These are phyloP conservation scores for Drosophila varians DNA, from an alignment of 1,140 invertebrate genomes.

Conservation along the genomic window DNA sequence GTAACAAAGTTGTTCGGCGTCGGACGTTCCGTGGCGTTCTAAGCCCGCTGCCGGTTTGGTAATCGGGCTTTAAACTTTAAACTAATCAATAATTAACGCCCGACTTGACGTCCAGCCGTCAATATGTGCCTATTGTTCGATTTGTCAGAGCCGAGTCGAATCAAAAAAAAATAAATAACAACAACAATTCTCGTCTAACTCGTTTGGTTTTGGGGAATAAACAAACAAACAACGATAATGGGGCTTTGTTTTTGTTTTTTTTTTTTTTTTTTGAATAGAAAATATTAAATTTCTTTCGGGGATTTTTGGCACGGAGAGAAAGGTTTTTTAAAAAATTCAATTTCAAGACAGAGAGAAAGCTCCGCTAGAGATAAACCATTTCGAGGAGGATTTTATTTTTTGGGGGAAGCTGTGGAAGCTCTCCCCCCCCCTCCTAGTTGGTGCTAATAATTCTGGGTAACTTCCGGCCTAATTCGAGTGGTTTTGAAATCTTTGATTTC, in stretches of 20 bases:
- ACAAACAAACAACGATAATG: constrained; percentile 12
- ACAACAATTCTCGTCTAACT: constrained; percentile 53
- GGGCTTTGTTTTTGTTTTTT: background rate
- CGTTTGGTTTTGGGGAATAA: constrained; percentile 36
- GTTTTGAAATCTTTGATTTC: constrained; percentile 15
- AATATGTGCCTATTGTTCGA: constrained; percentile 46
- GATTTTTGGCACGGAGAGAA: constrained; percentile 2
- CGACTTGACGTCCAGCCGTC: constrained; percentile 28
- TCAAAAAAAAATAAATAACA: background rate
- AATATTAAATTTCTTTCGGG: constrained; percentile 11
- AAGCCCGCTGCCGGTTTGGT: constrained; percentile 60
- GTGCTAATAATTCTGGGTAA: constrained; percentile 10
- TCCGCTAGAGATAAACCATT: too few species aligned
- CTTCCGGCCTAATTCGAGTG: constrained; percentile 1
- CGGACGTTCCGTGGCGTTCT: constrained; percentile 64
- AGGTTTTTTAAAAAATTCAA: constrained; percentile 26
- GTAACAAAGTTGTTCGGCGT: constrained; percentile 45
- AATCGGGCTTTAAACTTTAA: constrained; percentile 80
- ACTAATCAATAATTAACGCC: constrained; percentile 80
- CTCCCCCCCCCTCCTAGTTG: too few species aligned
- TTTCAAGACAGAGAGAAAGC: constrained; percentile 13
- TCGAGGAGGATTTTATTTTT: too few species aligned
- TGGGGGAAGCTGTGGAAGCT: too few species aligned
- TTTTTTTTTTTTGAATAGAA: constrained; percentile 4
- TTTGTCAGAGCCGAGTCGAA: background rate